Evolutionary conservation across 1,140 invertebrate genomes (phyloP).

Genomic region (Nixonia krombeini): DNA sequence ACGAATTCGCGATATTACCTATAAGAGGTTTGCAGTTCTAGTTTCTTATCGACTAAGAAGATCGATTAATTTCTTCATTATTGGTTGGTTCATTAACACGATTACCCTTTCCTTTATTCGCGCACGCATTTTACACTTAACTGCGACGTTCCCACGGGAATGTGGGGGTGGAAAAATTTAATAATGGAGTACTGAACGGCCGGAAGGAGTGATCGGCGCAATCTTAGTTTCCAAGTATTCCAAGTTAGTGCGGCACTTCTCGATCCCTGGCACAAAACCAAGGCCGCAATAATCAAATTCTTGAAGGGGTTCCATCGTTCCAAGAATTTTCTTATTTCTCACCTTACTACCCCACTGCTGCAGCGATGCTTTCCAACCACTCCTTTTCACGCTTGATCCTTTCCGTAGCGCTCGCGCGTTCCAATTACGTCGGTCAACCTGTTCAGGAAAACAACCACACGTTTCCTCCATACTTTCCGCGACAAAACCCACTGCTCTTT

Average conservation of each 20-base stretch:
- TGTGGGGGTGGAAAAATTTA: conserved; percentile 50
- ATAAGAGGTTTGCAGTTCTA: too few relatives aligned
- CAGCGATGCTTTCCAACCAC: conserved; percentile 9
- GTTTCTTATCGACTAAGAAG: too few relatives aligned
- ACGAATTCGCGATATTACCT: too few relatives aligned
- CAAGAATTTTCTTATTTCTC: conserved; percentile 44
- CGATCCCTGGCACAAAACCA: conserved; percentile 51
- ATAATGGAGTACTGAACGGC: conserved; percentile 45
- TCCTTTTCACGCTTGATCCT: conserved; percentile 11
- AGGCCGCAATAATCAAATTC: conserved; percentile 64
- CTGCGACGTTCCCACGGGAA: conserved; percentile 14
- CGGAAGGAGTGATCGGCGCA: conserved; percentile 31
- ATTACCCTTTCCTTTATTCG: too few relatives aligned
- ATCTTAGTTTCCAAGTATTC: conserved; percentile 54
- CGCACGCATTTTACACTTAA: neutral
- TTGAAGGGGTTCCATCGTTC: conserved; percentile 44
- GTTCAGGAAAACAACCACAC: too few relatives aligned
- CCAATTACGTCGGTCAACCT: too few relatives aligned
- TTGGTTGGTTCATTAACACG: too few relatives aligned
- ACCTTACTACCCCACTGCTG: conserved; percentile 28
- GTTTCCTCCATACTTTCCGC: too few relatives aligned
- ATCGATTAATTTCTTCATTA: too few relatives aligned
- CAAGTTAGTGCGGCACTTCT: conserved; percentile 24
- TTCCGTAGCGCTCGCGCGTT: neutral
- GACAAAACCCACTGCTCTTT: too few relatives aligned